phyloP scores from a whole-genome alignment of 2,797 vertebrate genomes.

The Vipera latastei region DNA sequence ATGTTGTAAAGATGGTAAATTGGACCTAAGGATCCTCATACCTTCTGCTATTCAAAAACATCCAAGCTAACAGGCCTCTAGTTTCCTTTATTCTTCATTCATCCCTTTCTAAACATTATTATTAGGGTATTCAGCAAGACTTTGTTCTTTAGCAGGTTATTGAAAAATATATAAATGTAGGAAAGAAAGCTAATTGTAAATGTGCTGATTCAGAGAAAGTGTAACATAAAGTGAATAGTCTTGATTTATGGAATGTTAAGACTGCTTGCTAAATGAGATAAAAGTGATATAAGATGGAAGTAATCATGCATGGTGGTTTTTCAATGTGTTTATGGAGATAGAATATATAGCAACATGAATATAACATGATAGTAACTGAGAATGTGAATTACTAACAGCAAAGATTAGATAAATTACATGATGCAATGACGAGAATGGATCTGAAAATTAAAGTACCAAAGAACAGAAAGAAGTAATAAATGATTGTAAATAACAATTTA shows the following conservation, averaged over 20 bases:
- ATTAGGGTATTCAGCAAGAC: background rate
- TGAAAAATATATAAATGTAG: background rate
- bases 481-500: no score
- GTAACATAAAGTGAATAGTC: background rate
- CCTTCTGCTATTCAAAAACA: fast-evolving
- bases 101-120: background rate
- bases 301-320: background rate
- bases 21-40: background rate
- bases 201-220: background rate
- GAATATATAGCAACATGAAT: no score
- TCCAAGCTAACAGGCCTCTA: background rate
- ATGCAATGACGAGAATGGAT: no score
- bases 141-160: background rate
- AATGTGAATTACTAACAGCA: no score
- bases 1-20: background rate
- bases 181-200: background rate
- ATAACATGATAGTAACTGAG: no score
- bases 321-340: background rate
- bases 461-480: no score
- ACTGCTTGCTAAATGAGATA: background rate
- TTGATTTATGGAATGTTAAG: background rate
- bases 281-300: background rate
- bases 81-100: background rate
- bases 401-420: no score
- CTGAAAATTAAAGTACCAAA: no score